Evolutionary conservation across 1,140 invertebrate genomes (phyloP), one percentile per base, ranked within the genome.

Genomic region (Chrysopa pallens): DNA sequence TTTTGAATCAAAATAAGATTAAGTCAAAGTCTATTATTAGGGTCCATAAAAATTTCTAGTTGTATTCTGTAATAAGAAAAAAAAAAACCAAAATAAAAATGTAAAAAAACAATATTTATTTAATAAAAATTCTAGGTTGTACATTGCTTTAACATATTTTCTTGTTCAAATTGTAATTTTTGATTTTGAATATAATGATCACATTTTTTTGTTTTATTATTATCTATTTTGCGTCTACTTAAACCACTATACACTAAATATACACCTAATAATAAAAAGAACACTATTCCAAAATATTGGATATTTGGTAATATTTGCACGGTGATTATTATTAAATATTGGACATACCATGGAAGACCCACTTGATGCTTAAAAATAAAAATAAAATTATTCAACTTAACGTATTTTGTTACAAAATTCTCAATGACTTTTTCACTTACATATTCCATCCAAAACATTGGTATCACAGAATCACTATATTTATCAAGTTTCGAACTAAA

Each of bases 381-480:
- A 48, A 54, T 50, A 45, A 42, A 48, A 31, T 46, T 33, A 43
- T 39, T 46, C 40, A 15, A 36, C 23, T 29, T 39, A 39, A 33
- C 42, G 8, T 47, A 27, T 35, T 14, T 17, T 38, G 36, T 46
- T 29, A 38, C 12, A 37, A 38, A 6, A 8, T 13, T 31, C 39
- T 43, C 5, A 29, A 42, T 33, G 28, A 17, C 35, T 23, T 39
- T 33, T 6, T 35, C 47, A 67, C 70, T 74, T 59, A 77, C 74
- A 57, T 73, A 74, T 72, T 77, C 74, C 1, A 65, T 55, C 72
- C 73, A 77, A 47, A 70, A 71, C 48, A 74, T 55, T 0, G 74
- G 74, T 29, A 77, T 46, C 0, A 66, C 51, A 4, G 62, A 57
- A 40, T 72, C 63, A 27, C 66, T 70, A 46, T 76, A 73, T 46